A percentile compares a stretch with the other conserved stretches of the same genome.
Conservation (phyloP, 2,797 vertebrate species). For the Orestias chungarensis region DNA sequence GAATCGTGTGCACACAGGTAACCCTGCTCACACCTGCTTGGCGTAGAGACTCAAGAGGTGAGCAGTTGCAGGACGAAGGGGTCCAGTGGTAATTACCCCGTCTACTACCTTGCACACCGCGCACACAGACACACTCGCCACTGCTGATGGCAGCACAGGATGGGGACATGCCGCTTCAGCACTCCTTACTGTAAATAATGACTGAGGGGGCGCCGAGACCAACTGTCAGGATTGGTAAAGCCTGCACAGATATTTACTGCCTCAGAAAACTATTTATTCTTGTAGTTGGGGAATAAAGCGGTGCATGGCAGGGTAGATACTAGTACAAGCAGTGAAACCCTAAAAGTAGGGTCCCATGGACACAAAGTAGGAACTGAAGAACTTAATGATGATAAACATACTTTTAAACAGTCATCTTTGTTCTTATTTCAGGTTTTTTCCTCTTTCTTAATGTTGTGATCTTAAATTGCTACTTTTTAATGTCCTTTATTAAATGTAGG, state of each 20-base stretch:
- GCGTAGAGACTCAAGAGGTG: conserved; percentile 43
- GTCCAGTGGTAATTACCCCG: conserved; percentile 54
- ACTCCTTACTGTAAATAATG: conserved; percentile 57
- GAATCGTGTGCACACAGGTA: not conserved
- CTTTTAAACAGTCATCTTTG: too few species aligned
- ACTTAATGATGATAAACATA: too few species aligned
- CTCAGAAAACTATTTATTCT: not conserved
- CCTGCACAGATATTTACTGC: not conserved
- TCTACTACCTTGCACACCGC: conserved; percentile 22
- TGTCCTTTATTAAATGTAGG: too few species aligned
- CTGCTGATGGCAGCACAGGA: conserved; percentile 60
- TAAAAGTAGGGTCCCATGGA: too few species aligned
- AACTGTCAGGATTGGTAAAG: not conserved
- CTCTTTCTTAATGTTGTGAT: too few species aligned
- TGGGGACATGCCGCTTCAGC: conserved; percentile 67
- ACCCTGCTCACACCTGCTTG: conserved; percentile 8
- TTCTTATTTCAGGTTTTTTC: too few species aligned
- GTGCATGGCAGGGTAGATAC: too few species aligned
- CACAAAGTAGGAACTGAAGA: too few species aligned
- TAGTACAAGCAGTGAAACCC: too few species aligned
- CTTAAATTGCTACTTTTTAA: too few species aligned
- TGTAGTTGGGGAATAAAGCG: too few species aligned
- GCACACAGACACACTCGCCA: conserved; percentile 4
- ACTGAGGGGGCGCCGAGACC: conserved; percentile 16
- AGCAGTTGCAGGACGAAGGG: conserved; percentile 48